phyloP scores from a whole-genome alignment of 2,888 invertebrate genomes.

The Pharmacophagus antenor region DNA sequence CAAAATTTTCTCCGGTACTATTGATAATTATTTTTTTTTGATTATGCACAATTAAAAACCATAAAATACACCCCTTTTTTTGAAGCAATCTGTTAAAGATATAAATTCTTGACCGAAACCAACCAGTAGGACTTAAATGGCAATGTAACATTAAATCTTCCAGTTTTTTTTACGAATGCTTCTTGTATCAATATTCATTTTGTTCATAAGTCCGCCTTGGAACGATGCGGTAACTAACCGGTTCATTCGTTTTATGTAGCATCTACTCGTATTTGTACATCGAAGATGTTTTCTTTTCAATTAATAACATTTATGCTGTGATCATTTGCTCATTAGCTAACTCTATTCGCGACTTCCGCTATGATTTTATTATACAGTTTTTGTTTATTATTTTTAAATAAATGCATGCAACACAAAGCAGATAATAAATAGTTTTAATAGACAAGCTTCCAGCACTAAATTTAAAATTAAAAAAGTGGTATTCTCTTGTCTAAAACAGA shows the following conservation, averaged over 20 bases:
- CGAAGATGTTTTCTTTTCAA: conserved; percentile 6
- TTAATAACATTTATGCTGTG: conserved; percentile 14
- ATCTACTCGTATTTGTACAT: conserved; percentile 13
- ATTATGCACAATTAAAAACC: too few species aligned
- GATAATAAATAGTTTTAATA: background rate
- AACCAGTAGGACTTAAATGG: background rate
- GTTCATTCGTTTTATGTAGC: conserved; percentile 1
- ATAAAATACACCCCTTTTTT: background rate
- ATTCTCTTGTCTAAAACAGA: too few species aligned
- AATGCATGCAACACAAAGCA: background rate
- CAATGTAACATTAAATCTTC: background rate
- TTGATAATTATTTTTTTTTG: too few species aligned
- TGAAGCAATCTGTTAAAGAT: background rate
- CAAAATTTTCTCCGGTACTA: too few species aligned
- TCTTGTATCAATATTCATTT: conserved; percentile 15
- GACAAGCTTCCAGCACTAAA: too few species aligned
- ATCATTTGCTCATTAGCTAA: background rate
- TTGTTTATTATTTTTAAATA: background rate
- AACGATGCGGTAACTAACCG: conserved; percentile 23
- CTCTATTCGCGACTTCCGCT: background rate
- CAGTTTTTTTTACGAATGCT: conserved; percentile 1
- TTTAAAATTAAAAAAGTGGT: too few species aligned
- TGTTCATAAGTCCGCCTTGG: conserved; percentile 4
- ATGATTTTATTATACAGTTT: background rate
- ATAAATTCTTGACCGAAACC: background rate